Evolutionary conservation across 2,888 invertebrate species (phyloP), one percentile per base, ranked within the genome.

Genomic region (Xanthia togata): DNA sequence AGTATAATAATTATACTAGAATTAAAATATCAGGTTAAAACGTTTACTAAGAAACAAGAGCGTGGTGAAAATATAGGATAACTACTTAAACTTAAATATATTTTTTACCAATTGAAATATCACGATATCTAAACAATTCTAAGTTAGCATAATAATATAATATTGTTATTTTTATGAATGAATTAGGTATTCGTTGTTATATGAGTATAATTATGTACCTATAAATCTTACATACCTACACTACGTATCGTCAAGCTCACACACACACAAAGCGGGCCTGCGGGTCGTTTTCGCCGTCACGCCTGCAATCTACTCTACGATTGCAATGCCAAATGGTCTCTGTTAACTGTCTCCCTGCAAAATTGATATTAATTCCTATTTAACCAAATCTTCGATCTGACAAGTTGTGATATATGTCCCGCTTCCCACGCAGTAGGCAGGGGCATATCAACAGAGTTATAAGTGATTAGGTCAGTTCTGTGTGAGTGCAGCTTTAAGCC

Each of bases 21-120:
- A 53, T 81, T 81, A 64, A 57, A 77, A 79, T 73, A 74, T 65
- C 44, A 59, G 17, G 14, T 59, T 81, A 17, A 41, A 79, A 47
- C 20, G 4, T 57, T 41, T 17, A n/a, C 60, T 23, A 2, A 17
- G 31, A 35, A 47, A 72, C 38, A 20, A 31, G 38, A 63, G 17
- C 35, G 4, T 14, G 17, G 20, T 3, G 23, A 47, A 20, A 38
- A 55, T 41, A 20, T 35, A 5, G 9, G 20, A 35, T n/a, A 26
- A 53, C 65, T 41, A n/a, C 2, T 11, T 41, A 41, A 1, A 41
- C 2, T 38, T 6, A 26, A 47, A 55, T 60, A 20, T 35, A 53
- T 55, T 53, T 23, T 44, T 17, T 26, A 26, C 17, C n/a, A n/a
- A n/a, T n/a, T n/a, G n/a, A n/a, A n/a, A n/a, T n/a, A n/a, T n/a